phyloP scores from a whole-genome alignment of 2,797 vertebrate species.

The Rhinichthys osculus region DNA sequence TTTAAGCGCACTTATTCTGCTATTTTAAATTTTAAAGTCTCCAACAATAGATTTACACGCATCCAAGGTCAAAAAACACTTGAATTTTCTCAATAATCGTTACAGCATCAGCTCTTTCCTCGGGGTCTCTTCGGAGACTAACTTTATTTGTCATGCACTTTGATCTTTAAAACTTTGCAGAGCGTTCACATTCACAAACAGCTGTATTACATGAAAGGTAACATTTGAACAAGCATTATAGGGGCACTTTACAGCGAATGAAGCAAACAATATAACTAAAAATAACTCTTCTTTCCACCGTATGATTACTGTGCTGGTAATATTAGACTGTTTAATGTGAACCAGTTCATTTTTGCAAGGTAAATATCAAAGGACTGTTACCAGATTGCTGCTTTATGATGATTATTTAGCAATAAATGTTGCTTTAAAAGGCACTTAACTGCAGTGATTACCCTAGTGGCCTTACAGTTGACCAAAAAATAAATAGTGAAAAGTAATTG shows the following conservation, averaged over 20 bases:
- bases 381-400: background rate
- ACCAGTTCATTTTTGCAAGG: background rate
- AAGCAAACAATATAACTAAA: background rate
- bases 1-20: background rate
- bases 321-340: background rate
- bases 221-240: background rate
- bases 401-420: constrained; percentile 12
- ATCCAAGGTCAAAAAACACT: background rate
- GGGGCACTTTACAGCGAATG: background rate
- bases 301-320: background rate
- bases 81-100: too few species aligned
- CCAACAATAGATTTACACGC: background rate
- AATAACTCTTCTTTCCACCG: background rate
- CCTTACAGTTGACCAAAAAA: background rate
- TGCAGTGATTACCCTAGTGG: constrained; percentile 14
- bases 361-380: background rate
- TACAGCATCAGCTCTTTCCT: background rate
- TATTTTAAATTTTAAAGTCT: background rate
- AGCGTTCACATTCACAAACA: background rate
- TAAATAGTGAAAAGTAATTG: constrained; percentile 5
- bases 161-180: background rate
- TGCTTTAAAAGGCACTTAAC: background rate
- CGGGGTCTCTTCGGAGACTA: background rate
- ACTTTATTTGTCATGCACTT: background rate
- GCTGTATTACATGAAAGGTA: background rate